A percentile compares a stretch with the other conserved stretches of the same genome.
These are phyloP conservation scores for Orchesella flavescens DNA, from an alignment of 2,888 invertebrate species.

Conservation along the genomic window DNA sequence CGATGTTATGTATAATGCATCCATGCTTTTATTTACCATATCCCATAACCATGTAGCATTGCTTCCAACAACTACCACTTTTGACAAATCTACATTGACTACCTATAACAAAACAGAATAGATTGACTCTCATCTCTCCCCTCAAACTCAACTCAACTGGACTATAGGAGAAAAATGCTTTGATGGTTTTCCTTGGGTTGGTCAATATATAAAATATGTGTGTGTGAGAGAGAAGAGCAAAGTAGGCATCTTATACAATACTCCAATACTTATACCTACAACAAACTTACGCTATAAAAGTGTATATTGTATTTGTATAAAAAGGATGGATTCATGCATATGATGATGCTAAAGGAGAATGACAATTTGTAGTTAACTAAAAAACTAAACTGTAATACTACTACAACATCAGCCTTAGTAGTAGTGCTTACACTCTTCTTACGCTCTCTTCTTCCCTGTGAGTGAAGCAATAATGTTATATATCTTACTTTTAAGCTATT, in stretches of 20 bases:
- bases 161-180: neutral
- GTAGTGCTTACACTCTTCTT: neutral
- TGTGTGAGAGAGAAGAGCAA: neutral
- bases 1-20: slow-evolving; percentile 38
- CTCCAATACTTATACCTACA: too few species aligned
- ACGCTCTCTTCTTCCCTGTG: neutral
- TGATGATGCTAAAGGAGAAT: neutral
- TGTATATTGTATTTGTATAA: neutral
- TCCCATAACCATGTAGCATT: neutral
- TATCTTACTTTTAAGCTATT: neutral
- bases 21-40: slow-evolving; percentile 33
- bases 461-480: slow-evolving; percentile 15
- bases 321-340: neutral
- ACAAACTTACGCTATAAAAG: too few species aligned
- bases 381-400: neutral
- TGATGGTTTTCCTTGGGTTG: neutral
- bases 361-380: neutral
- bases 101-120: neutral
- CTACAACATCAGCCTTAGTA: neutral
- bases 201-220: neutral
- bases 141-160: neutral
- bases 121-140: neutral
- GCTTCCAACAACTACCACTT: neutral
- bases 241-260: neutral
- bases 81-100: slow-evolving; percentile 12